phyloP scores from a whole-genome alignment of 2,888 invertebrate genomes.

The Orgyia antiqua region DNA sequence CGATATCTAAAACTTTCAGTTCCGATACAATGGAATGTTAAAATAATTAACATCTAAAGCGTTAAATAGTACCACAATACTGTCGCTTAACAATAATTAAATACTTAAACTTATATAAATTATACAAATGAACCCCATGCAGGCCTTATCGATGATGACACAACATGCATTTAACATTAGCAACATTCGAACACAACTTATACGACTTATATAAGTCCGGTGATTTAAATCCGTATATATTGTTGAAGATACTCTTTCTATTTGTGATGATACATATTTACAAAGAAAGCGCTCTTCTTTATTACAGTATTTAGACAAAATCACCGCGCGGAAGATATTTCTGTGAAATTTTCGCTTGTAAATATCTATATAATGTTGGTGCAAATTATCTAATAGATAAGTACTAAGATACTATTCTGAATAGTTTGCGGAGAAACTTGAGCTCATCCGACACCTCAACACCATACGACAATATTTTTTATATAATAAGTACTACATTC shows the following conservation, averaged over 20 bases:
- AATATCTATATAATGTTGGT: slow-evolving; percentile 57
- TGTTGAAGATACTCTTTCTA: neutral
- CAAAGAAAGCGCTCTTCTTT: neutral
- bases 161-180: slow-evolving; percentile 14
- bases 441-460: slow-evolving; percentile 40
- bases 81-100: slow-evolving; percentile 53
- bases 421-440: slow-evolving; percentile 64
- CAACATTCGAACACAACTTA: no score
- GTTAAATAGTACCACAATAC: slow-evolving; percentile 66
- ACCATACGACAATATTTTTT: slow-evolving; percentile 32
- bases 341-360: slow-evolving; percentile 44
- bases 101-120: slow-evolving; percentile 52
- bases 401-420: slow-evolving; percentile 68
- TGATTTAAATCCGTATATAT: neutral
- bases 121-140: slow-evolving; percentile 40
- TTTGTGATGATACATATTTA: slow-evolving; percentile 14
- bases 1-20: slow-evolving; percentile 32
- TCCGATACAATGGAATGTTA: slow-evolving; percentile 62
- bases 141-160: slow-evolving; percentile 44
- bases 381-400: slow-evolving; percentile 71
- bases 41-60: slow-evolving; percentile 58
- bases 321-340: slow-evolving; percentile 28
- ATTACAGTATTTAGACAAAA: slow-evolving; percentile 1
- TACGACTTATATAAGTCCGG: neutral
- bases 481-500: slow-evolving; percentile 71